Conservation (phyloP, 2,113 vertebrate genomes). For the Pseudorasbora parva region DNA sequence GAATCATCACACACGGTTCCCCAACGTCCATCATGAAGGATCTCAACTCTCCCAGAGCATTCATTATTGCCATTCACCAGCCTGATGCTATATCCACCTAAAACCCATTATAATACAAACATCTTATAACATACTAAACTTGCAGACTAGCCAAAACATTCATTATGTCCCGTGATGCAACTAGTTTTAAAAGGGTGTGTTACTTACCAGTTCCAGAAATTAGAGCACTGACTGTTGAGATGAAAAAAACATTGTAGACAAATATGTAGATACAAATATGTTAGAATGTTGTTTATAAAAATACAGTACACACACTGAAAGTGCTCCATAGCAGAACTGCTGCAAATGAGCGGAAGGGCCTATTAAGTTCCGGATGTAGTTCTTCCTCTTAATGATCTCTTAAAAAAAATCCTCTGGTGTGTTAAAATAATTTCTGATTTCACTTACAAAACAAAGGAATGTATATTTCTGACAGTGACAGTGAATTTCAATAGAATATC, state of each 20-base stretch:
- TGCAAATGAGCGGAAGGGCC: too few relatives aligned
- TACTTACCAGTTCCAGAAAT: neutral
- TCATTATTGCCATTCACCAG: constrained; percentile 21
- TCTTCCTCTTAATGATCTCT: too few relatives aligned
- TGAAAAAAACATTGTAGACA: neutral
- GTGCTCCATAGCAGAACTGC: too few relatives aligned
- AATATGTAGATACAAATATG: too few relatives aligned
- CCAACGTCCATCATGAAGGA: constrained; percentile 18
- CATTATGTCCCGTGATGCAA: neutral
- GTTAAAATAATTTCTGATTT: too few relatives aligned
- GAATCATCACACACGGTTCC: neutral
- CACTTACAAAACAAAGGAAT: too few relatives aligned
- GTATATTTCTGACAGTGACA: too few relatives aligned
- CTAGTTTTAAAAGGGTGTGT: neutral
- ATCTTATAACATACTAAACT: neutral
- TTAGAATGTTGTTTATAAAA: too few relatives aligned
- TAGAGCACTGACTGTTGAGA: neutral
- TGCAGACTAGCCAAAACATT: neutral
- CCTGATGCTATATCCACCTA: constrained; percentile 45
- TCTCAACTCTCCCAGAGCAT: constrained; percentile 64
- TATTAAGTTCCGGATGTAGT: too few relatives aligned
- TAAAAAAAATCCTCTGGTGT: too few relatives aligned
- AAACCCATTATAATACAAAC: constrained; percentile 41
- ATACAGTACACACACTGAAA: too few relatives aligned
- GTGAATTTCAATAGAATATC: too few relatives aligned